These are phyloP conservation scores for Hipposideros armiger DNA, from an alignment of 2,113 vertebrate genomes.

Conservation along the genomic window DNA sequence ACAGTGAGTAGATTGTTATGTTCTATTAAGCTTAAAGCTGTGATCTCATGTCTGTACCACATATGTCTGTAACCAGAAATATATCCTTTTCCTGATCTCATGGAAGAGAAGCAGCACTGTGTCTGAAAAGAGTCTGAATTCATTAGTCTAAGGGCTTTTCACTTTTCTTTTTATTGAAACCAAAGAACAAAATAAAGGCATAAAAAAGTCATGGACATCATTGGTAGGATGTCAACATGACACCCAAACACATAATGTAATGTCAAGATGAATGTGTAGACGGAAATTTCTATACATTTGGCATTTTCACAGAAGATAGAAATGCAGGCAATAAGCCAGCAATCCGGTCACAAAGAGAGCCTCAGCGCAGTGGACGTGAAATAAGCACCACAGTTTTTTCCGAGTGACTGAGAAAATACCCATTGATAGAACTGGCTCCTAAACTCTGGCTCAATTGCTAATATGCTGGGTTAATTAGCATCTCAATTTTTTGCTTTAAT, in stretches of 20 bases:
- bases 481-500: slow-evolving; percentile 50
- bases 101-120: slow-evolving; percentile 86
- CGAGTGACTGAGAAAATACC: slow-evolving; percentile 58
- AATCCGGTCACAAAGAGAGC: slow-evolving; percentile 68
- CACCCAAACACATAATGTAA: slow-evolving; percentile 88
- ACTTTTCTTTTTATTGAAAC: slow-evolving; percentile 86
- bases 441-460: slow-evolving; percentile 50
- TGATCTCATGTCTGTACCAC: slow-evolving; percentile 83
- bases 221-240: slow-evolving; percentile 86
- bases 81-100: slow-evolving; percentile 85
- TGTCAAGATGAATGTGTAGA: slow-evolving; percentile 84
- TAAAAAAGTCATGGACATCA: slow-evolving; percentile 84
- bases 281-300: slow-evolving; percentile 84
- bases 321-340: slow-evolving; percentile 75
- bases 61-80: slow-evolving; percentile 87
- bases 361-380: slow-evolving; percentile 66
- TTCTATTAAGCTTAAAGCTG: slow-evolving; percentile 75
- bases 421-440: slow-evolving; percentile 47
- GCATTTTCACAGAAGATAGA: slow-evolving; percentile 83
- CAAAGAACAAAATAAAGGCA: slow-evolving; percentile 86
- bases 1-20: slow-evolving; percentile 82
- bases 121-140: slow-evolving; percentile 87
- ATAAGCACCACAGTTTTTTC: slow-evolving; percentile 60
- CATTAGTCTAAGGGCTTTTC: slow-evolving; percentile 85
- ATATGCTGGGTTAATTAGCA: slow-evolving; percentile 17